These are phyloP conservation scores for Lasioglossum malachurum DNA, from an alignment of 2,888 invertebrate species.

Conservation along the genomic window DNA sequence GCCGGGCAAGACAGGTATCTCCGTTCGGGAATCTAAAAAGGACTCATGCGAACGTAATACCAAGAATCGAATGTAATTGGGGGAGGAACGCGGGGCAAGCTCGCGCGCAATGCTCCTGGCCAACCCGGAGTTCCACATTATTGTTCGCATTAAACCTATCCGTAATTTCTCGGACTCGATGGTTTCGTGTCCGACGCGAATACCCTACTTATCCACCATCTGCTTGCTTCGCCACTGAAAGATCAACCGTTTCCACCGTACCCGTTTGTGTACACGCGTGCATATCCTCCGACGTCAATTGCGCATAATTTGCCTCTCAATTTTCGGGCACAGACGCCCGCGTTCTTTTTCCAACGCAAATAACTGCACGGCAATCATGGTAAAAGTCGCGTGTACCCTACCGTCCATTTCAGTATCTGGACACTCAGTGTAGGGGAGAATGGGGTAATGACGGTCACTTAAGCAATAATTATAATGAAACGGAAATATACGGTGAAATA, in stretches of 20 bases:
- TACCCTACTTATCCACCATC: slow-evolving; percentile 65
- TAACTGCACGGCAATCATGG: slow-evolving; percentile 30
- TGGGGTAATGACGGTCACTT: background rate
- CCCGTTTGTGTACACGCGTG: background rate
- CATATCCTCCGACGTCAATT: slow-evolving; percentile 39
- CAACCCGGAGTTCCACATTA: slow-evolving; percentile 48
- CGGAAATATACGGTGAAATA: background rate
- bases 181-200: slow-evolving; percentile 49
- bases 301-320: slow-evolving; percentile 55
- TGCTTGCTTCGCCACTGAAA: slow-evolving; percentile 43
- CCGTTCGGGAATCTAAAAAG: slow-evolving; percentile 64
- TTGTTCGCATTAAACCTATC: slow-evolving; percentile 59
- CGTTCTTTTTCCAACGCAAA: slow-evolving; percentile 24
- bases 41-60: slow-evolving; percentile 61
- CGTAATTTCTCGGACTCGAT: slow-evolving; percentile 49
- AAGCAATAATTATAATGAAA: background rate
- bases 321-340: slow-evolving; percentile 19
- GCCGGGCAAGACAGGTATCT: slow-evolving; percentile 64
- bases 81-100: slow-evolving; percentile 53
- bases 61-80: slow-evolving; percentile 67
- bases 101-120: slow-evolving; percentile 45
- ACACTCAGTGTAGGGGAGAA: background rate
- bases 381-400: slow-evolving; percentile 4
- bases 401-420: background rate
- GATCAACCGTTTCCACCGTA: slow-evolving; percentile 27